Evolutionary conservation across 2,113 vertebrate genomes (phyloP).

Genomic region (Orthochromis malagaraziensis): DNA sequence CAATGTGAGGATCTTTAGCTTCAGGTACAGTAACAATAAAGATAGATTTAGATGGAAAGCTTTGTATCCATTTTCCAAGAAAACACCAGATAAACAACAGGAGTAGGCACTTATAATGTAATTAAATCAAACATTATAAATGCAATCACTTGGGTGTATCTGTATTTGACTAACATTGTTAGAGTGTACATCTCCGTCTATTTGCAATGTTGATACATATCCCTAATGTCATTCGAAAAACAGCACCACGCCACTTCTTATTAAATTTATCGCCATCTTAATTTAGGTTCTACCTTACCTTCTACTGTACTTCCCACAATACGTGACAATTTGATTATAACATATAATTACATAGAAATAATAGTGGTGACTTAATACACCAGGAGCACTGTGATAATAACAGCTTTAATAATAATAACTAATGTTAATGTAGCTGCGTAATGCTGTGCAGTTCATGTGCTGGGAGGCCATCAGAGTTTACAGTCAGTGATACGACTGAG

Average conservation of each 20-base stretch:
- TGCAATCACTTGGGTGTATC: background rate
- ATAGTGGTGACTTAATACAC: background rate
- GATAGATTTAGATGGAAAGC: background rate
- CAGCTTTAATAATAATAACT: background rate
- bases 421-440: background rate
- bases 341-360: background rate
- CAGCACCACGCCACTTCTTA: background rate
- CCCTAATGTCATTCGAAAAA: background rate
- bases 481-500: background rate
- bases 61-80: background rate
- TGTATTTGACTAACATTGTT: background rate
- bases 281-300: background rate
- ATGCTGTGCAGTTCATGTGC: background rate
- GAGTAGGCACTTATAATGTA: background rate
- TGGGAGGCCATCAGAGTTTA: background rate
- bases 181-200: background rate
- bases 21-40: background rate
- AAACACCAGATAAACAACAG: background rate
- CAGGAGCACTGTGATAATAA: constrained; percentile 5
- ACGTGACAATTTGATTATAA: background rate
- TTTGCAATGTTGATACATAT: background rate
- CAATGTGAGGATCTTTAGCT: background rate
- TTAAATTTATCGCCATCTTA: background rate
- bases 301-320: background rate
- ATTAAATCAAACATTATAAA: background rate